phyloP scores from a whole-genome alignment of 2,113 vertebrate species.

The Heptranchias perlo region DNA sequence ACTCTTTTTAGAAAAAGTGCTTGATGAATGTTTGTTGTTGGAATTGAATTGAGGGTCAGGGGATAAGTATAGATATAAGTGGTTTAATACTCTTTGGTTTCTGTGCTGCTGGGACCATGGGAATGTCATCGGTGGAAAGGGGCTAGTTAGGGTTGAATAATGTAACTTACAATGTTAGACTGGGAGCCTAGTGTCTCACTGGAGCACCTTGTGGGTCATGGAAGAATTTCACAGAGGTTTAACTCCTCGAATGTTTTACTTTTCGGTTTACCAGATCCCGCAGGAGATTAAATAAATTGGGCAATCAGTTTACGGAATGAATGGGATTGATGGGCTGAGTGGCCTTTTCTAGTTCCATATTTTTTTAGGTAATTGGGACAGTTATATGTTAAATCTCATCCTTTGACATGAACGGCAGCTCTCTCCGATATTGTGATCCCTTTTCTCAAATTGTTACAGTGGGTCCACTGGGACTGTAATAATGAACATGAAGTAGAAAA shows the following conservation, averaged over 20 bases:
- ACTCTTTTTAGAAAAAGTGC: not conserved
- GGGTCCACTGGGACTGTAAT: not conserved
- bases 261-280: not conserved
- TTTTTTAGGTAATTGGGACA: no score
- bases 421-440: not conserved
- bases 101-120: not conserved
- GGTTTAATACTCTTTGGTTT: not conserved
- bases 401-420: no score
- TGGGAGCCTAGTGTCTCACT: not conserved
- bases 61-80: not conserved
- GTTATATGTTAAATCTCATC: no score
- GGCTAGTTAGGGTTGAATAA: not conserved
- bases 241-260: not conserved
- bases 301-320: not conserved
- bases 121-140: not conserved
- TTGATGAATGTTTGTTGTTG: not conserved
- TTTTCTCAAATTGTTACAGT: not conserved
- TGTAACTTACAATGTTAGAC: not conserved
- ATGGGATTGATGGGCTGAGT: not conserved
- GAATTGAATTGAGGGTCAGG: not conserved
- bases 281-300: not conserved
- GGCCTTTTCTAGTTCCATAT: no score
- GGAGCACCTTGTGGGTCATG: not conserved
- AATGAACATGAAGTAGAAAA: not conserved
- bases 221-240: not conserved